Evolutionary conservation across 2,113 vertebrate species (phyloP), one percentile per base, ranked within the genome.

Genomic region (Suricata suricatta): DNA sequence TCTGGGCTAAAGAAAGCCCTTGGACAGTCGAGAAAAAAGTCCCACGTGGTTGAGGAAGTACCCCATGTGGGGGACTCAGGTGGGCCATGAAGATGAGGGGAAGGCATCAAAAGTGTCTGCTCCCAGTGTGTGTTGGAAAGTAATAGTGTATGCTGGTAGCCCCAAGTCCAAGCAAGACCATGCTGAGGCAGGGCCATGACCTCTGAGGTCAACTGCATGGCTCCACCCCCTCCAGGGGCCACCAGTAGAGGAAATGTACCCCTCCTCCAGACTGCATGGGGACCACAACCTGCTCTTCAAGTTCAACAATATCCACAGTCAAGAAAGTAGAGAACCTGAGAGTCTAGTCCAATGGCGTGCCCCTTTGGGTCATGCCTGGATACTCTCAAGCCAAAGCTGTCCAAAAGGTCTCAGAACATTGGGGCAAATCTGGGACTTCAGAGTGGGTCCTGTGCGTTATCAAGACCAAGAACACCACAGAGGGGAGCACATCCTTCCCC

Each of bases 1-100:
- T n/a, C 79, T 29, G 35, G 3, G 35, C 74, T 52, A 31, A 31
- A 54, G 54, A 29, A 60, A 81, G 63, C 23, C 11, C 5, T 81
- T 27, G 7, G 1, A 3, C 47, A 47, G 50, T 47, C 9, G 29
- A 60, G 74, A 71, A 60, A 47, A 86, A 7, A 60, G 23, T 7
- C 4, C 3, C 35, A 21, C 9, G 3, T 44, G 50, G 29, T 54
- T 57, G 15, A 41, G 31, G 66, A 41, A 23, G 31, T n/a, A 7
- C 0, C 2, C 0, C 0, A 12, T 44, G 29, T 3, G 1, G 38
- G n/a, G 16, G 9, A 21, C 33, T 27, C 52, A 25, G 64, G n/a
- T 44, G 71, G n/a, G 0, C 69, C 63, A 2, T 17, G 14, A 25
- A 16, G 29, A 19, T 19, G 0, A 2, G 87, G 12, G 0, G 1